These are phyloP conservation scores for Archivesica marissinica DNA, from an alignment of 1,140 invertebrate genomes.

Conservation along the genomic window DNA sequence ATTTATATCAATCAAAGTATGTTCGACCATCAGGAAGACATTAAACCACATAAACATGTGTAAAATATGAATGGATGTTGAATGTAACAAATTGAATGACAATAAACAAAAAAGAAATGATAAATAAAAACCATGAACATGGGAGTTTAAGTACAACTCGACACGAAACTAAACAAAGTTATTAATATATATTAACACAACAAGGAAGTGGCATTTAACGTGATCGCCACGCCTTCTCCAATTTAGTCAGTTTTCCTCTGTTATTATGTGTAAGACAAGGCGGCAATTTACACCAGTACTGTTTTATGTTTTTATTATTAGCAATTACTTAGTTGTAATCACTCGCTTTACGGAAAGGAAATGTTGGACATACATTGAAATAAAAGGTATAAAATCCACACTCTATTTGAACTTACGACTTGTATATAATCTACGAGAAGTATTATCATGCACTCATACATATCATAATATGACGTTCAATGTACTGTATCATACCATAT, in stretches of 20 bases:
- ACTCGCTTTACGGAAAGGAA: neutral
- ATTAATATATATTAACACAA: neutral
- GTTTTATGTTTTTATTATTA: constrained; percentile 4
- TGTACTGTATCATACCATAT: too few relatives aligned
- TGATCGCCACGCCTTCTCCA: neutral
- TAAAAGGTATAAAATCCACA: too few relatives aligned
- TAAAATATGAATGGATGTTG: constrained; percentile 7
- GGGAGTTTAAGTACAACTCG: neutral
- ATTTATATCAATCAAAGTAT: neutral
- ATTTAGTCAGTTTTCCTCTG: neutral
- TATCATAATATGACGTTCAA: too few relatives aligned
- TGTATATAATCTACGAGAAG: too few relatives aligned
- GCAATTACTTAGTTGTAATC: neutral
- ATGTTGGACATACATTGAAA: constrained; percentile 3
- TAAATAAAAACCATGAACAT: neutral
- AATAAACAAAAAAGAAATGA: neutral
- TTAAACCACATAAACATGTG: neutral
- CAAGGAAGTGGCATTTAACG: constrained; percentile 24
- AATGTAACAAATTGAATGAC: neutral
- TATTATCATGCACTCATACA: too few relatives aligned
- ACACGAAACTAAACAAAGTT: neutral
- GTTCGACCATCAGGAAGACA: neutral
- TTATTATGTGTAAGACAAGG: constrained; percentile 4
- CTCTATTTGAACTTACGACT: too few relatives aligned
- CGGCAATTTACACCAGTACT: neutral